Evolutionary conservation across 1,140 invertebrate species (phyloP), one percentile per base, ranked within the genome.

Genomic region (Papilio glaucus): DNA sequence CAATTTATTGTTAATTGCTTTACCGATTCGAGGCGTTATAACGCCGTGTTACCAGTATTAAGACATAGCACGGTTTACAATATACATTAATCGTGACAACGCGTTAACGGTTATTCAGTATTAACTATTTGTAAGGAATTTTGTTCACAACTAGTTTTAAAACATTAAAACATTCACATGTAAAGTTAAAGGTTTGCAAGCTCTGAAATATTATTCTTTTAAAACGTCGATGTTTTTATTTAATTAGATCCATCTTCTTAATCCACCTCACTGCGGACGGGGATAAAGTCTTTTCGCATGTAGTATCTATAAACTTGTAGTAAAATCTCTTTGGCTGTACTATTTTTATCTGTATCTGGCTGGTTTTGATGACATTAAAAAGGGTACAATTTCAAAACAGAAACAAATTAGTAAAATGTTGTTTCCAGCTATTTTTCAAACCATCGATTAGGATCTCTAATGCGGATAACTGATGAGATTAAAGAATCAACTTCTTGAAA

Each of bases 1-100:
- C 9, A 53, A 53, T 53, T 53, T 53, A 53, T 53, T 53, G 49
- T 53, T 53, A 53, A 53, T 53, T 53, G 21, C 49, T 24, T 53
- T 24, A 24, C 9, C 12, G 21, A 24, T 8, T 53, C 29, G 29
- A 33, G 29, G 29, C 29, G 29, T 33, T 33, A 33, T 53, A 53
- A 53, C 49, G 1, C 49, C 29, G 29, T 33, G 49, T 24, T 53
- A 53, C 49, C 9, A 24, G 21, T 21, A 49, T 49, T 24, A 26
- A 53, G 49, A 53, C 49, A 53, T 53, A 53, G 21, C 49, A 53
- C 49, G 49, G 49, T 10, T 12, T 9, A 53, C 49, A 53, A 24
- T 53, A 9, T 4, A 21, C 49, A 10, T 53, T 53, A 53, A 53
- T 13, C 18, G 2, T 24, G 21, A 53, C 49, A 26, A 5, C 49